Base-by-base conservation (phyloP, 2,888 invertebrate genomes). In the Drosophila melanocephala region DNA sequence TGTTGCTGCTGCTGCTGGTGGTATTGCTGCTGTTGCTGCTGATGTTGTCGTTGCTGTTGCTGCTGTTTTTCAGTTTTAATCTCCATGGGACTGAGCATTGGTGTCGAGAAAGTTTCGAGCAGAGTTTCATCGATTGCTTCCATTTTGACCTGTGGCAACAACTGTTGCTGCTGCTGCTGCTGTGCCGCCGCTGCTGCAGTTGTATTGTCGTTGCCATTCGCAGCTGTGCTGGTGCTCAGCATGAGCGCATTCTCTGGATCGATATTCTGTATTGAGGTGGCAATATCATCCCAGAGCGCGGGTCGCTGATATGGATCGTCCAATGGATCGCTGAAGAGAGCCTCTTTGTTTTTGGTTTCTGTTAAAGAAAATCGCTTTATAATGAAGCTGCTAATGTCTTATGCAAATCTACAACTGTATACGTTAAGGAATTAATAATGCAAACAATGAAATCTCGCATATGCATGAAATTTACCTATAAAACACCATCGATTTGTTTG, bases 211-310 rank as follows among this genome's bases (percentile, higher is more conserved):
- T 75, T 73, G 66, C 66, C 78, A 50, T 70, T 84, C 22, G 94
- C 94, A 89, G 93, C 81, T 89, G 95, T 80, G 57, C 66, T 91
- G 64, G 96, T 95, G 78, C 96, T 96, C 85, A 97, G 94, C 97
- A 97, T 97, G 91, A 97, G 96, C 63, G 97, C 97, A 93, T 97
- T 97, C 93, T 97, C 97, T 35, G 97, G 97, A 93, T 98, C 97
- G 92, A 97, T 96, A 94, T 97, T 97, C 93, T 97, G 96, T 94
- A 97, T 97, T 91, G 97, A 97, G 93, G 97, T 97, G 80, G 97
- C 96, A 93, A 98, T 97, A 94, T 98, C 97, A 94, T 98, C 97
- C 98, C 98, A 98, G 51, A 97, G 95, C 39, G 97, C 97, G 53
- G 97, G 97, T 89, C 97, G 96, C 84, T 97, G 95, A 94, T 97